A percentile compares a stretch with the other conserved stretches of the same genome.
These are phyloP conservation scores for Pomatorhinus ruficollis DNA, from an alignment of 2,113 vertebrate genomes.

Conservation along the genomic window DNA sequence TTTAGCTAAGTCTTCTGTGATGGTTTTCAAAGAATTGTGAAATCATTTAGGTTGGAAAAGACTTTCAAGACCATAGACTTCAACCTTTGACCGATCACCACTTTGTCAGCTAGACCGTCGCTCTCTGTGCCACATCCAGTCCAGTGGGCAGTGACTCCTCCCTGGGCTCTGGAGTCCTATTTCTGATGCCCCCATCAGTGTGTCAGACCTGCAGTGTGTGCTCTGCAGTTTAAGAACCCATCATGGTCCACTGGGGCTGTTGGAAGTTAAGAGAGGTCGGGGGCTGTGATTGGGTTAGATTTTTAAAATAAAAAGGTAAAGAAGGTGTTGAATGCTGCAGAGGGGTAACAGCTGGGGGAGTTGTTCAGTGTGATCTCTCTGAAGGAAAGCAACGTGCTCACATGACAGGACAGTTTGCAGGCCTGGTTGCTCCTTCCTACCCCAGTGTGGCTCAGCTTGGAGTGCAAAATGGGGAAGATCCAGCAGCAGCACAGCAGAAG, in stretches of 20 bases:
- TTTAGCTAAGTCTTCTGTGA: background rate
- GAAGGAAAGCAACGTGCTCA: accelerated
- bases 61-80: background rate
- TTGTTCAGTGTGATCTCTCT: background rate
- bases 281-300: background rate
- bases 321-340: accelerated
- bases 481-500: background rate
- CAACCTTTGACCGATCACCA: background rate
- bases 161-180: background rate
- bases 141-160: background rate
- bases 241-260: background rate
- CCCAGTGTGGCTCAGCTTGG: background rate
- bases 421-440: background rate
- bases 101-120: background rate
- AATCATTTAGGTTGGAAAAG: background rate
- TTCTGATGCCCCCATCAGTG: background rate
- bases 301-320: background rate
- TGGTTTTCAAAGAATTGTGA: background rate
- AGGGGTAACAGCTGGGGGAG: background rate
- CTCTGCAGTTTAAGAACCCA: background rate
- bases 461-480: background rate
- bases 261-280: background rate
- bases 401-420: background rate
- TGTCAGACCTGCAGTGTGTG: background rate
- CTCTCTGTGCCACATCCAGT: background rate